phyloP scores from a whole-genome alignment of 2,113 vertebrate genomes.

The Zapus hudsonius region DNA sequence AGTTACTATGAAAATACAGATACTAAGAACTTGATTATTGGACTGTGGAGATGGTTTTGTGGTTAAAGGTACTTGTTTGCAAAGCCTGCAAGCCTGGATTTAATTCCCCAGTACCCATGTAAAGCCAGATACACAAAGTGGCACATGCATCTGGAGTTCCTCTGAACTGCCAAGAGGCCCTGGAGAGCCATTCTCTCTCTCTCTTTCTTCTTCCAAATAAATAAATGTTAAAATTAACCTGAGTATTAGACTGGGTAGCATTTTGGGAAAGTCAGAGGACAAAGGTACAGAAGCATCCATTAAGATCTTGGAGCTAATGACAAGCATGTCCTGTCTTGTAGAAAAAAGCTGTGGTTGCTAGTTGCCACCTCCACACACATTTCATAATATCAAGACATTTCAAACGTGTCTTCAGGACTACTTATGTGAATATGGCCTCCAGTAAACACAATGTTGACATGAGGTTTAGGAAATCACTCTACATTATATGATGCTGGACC shows the following conservation, averaged over 20 bases:
- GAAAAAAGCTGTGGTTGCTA: background rate
- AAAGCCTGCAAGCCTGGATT: too few species aligned
- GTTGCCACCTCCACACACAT: background rate
- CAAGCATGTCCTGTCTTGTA: conserved; percentile 6
- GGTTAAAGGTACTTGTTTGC: too few species aligned
- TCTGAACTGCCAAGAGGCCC: too few species aligned
- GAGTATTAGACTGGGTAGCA: background rate
- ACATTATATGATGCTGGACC: background rate
- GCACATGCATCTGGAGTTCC: too few species aligned
- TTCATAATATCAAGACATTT: conserved; percentile 9
- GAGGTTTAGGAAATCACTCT: background rate
- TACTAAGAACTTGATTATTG: conserved; percentile 31
- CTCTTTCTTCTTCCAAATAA: too few species aligned
- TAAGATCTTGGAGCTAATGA: background rate
- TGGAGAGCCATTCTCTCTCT: too few species aligned
- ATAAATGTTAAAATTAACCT: too few species aligned
- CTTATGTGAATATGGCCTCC: background rate
- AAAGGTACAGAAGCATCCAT: background rate
- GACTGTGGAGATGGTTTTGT: too few species aligned
- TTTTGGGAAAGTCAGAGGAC: background rate
- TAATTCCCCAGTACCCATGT: too few species aligned
- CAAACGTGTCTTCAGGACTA: background rate
- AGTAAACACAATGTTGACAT: conserved; percentile 2
- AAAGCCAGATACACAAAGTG: too few species aligned
- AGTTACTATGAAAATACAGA: background rate